Evolutionary conservation across 2,797 vertebrate species (phyloP), one percentile per base, ranked within the genome.

Genomic region (Myotis findleyi): DNA sequence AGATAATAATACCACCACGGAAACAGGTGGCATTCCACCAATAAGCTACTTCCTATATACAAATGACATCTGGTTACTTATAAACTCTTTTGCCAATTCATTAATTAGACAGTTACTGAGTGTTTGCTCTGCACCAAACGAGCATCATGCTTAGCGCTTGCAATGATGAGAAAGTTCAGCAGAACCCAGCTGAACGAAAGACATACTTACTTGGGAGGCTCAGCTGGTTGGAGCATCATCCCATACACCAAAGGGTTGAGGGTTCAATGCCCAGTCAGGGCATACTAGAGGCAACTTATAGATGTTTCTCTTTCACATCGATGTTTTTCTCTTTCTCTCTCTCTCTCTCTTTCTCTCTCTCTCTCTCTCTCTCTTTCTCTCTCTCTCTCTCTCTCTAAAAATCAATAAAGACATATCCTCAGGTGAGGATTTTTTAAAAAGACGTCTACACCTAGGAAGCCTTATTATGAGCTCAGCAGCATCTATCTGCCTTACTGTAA

Each of bases 11-110:
- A 89, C 55, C 27, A 82, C 47, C 0, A 0, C 47, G 68, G 72
- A 85, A 87, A 95, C 44, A 36, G 69, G 68, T 25, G 55, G 62
- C n/a, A 79, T 73, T 72, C 47, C 77, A 87, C 66, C 92, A 69
- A 68, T 64, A 95, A 93, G 64, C 38, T 38, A 55, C 33, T 69
- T 57, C 27, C 51, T 88, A 16, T 5, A 30, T 44, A 76, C 44
- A 57, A 76, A 36, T 71, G 64, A 49, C 69, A 86, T 86, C 84
- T 95, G 69, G 89, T 68, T 73, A 88, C 57, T 82, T 72, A 36
- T 38, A 89, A 80, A 71, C 33, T 84, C 57, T 64, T 84, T 27
- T 44, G 13, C 21, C 12, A 53, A 53, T 36, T 91, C 44, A 89
- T 84, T 89, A 89, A 84, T 55, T 73, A 16, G 6, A 84, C 64